Base-by-base conservation (phyloP, 2,113 vertebrate genomes). In the Hirundichthys speculiger region DNA sequence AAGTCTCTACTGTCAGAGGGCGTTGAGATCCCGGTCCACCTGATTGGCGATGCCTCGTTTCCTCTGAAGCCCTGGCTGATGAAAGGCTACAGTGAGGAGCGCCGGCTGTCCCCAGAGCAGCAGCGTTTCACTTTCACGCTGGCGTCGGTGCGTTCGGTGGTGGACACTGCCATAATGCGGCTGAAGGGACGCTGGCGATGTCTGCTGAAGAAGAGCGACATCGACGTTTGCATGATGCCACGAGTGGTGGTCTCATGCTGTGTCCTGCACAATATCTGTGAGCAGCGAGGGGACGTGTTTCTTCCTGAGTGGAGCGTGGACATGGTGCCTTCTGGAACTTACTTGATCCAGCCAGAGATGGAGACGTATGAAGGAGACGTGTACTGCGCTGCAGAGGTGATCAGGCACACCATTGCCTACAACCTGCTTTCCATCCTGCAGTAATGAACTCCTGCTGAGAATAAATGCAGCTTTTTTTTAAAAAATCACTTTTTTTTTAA, bases 61-160 rank as follows among this genome's bases (percentile, higher is more conserved):
- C 82, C 82, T 1, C 63, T 84, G 63, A 81, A 72, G 74, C 74
- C 77, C 0, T 84, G 82, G 82, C 63, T 84, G 30, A 80, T 84
- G 77, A 78, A 72, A 0, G 74, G 70, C 1, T 84, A 72, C 71
- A 22, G 30, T 22, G 45, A 27, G 46, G 38, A 54, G 9, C 57
- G 41, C 39, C 66, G 46, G 50, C 66, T 65, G 5, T 65, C 77
- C 0, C 21, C 70, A 0, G 70, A 78, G 46, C 82, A 72, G 39
- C 74, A 50, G 0, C 71, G 74, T 46, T 84, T 75, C 70, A 65
- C 70, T 41, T 74, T 54, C 78, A 39, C 69, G 7, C 62, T 84
- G 8, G 14, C 14, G n/a, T 70, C 82, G 0, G 74, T 70, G 0
- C 63, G 50, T 2, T 61, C 74, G 0, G 71, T 69, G 63, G 67